phyloP scores from a whole-genome alignment of 2,797 vertebrate genomes.

The Pyrrhura leucotis region DNA sequence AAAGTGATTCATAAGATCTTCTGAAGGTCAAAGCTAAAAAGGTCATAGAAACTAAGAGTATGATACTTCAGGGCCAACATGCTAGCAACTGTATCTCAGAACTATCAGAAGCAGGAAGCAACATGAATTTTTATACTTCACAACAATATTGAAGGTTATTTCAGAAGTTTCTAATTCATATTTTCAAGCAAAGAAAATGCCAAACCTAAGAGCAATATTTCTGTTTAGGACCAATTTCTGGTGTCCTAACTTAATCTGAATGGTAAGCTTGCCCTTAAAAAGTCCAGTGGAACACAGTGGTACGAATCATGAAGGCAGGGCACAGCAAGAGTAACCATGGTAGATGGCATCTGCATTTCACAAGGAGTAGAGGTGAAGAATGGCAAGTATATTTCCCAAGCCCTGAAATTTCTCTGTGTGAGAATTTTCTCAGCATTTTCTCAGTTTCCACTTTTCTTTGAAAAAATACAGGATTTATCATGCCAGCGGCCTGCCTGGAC shows the following conservation, averaged over 20 bases:
- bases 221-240: neutral
- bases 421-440: neutral
- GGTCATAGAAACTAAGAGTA: neutral
- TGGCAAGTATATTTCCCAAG: neutral
- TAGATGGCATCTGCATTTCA: neutral
- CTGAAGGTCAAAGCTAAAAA: neutral
- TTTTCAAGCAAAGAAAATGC: neutral
- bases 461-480: neutral
- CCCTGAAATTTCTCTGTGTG: neutral
- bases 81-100: neutral
- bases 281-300: neutral
- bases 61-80: neutral
- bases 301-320: neutral
- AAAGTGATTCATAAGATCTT: neutral
- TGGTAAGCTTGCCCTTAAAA: neutral
- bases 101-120: neutral
- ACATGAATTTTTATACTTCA: neutral
- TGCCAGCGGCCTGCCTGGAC: neutral
- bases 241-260: neutral
- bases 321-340: neutral
- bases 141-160: neutral
- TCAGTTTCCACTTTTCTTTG: neutral
- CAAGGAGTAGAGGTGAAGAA: neutral
- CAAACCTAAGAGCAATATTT: neutral
- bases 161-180: neutral